Evolutionary conservation across 2,113 vertebrate genomes (phyloP).

Genomic region (Xyrauchen texanus): DNA sequence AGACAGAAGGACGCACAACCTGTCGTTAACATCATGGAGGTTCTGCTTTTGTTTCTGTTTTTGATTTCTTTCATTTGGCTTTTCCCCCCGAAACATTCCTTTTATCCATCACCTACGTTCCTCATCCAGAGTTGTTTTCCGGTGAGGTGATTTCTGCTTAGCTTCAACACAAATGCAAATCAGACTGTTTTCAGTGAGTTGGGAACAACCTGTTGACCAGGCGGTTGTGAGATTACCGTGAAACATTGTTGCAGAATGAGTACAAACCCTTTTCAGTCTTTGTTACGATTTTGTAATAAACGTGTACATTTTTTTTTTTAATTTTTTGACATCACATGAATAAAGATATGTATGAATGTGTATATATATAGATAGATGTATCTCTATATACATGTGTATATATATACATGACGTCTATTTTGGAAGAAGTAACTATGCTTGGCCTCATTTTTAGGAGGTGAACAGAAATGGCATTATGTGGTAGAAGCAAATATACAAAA

Average conservation of each 20-base stretch:
- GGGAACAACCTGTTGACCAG: slow-evolving; percentile 81
- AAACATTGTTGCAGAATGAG: slow-evolving; percentile 93
- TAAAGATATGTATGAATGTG: slow-evolving; percentile 98
- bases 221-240: slow-evolving; percentile 87
- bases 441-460: slow-evolving; percentile 99
- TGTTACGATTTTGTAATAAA: slow-evolving; percentile 99
- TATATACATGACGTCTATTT: slow-evolving; percentile 99
- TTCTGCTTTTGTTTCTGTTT: slow-evolving; percentile 42
- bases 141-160: slow-evolving; percentile 82
- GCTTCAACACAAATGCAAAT: slow-evolving; percentile 73
- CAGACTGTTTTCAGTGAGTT: slow-evolving; percentile 87
- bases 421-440: slow-evolving; percentile 87
- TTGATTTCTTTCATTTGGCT: slow-evolving; percentile 75
- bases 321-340: slow-evolving; percentile 99
- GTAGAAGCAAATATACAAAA: slow-evolving; percentile 70
- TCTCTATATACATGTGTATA: slow-evolving; percentile 78
- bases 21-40: slow-evolving; percentile 55
- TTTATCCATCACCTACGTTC: slow-evolving; percentile 32
- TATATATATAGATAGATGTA: slow-evolving; percentile 98
- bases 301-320: slow-evolving; percentile 99
- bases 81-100: slow-evolving; percentile 62
- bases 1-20: slow-evolving; percentile 80
- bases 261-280: slow-evolving; percentile 99
- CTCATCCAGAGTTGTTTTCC: slow-evolving; percentile 65
- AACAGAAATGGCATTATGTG: slow-evolving; percentile 98